Evolutionary conservation across 2,888 invertebrate genomes (phyloP), one percentile per base, ranked within the genome.

Genomic region (Eupeodes latifasciatus): DNA sequence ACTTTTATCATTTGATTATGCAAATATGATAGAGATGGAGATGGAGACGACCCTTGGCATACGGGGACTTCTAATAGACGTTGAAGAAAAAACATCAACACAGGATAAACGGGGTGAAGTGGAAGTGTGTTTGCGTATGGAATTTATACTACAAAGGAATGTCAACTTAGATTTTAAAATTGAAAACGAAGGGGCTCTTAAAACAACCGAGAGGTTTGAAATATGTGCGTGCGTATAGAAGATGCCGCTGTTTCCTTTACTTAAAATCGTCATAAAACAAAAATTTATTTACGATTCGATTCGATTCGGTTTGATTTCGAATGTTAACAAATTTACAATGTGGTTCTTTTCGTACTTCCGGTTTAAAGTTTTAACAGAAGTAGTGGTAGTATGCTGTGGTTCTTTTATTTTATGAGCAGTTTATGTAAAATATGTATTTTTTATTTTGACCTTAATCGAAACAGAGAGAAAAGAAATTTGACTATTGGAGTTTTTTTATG

Each of bases 1-100:
- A 93, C 92, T 93, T 93, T 92, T 91, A 92, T 92, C 92, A 93
- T 93, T 93, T 93, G 93, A 93, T 93, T 93, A 93, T 93, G 93
- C 93, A 93, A 93, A 93, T 93, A 91, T 91, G 90, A 90, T 90
- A 90, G 91, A 92, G 92, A 93, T 93, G 92, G 92, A 92, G 90
- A 90, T 90, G 91, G 91, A 92, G 92, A 93, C 93, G 92, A 92
- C 92, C 93, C 93, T 92, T 93, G 92, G 91, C 93, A 93, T 93
- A 93, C 93, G 93, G 93, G 92, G 85, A 84, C 86, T 79, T 71
- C 79, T 71, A 79, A 75, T 69, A 74, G 64, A 85, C 62, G 72
- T 62, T 64, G 61, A 61, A 51, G 49, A 66, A 49, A 4, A 34
- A 59, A 64, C 4, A 36, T 11, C 5, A 71, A 55, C 19, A 16